Percentiles rank a stretch among this genome's conserved stretches.
These are phyloP conservation scores for Noctua janthina DNA, from an alignment of 2,888 invertebrate species.

Conservation along the genomic window DNA sequence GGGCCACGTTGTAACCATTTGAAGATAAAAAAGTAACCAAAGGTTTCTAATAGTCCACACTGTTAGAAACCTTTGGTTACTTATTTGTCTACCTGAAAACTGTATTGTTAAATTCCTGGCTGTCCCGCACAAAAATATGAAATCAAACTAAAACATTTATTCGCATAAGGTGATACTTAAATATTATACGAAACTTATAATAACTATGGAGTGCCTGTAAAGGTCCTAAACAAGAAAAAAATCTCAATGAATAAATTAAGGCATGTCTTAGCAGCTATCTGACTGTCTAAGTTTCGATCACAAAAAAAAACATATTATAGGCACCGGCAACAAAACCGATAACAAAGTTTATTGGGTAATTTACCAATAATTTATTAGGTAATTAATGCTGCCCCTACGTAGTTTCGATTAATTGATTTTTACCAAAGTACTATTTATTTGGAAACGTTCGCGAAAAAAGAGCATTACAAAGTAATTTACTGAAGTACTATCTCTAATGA, in stretches of 20 bases:
- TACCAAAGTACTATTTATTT: neutral
- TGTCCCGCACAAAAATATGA: neutral
- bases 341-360: conserved; percentile 3
- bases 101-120: neutral
- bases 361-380: conserved; percentile 10
- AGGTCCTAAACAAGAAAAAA: neutral
- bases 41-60: no score
- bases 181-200: neutral
- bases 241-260: neutral
- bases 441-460: neutral
- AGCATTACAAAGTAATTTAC: neutral
- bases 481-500: neutral
- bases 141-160: neutral
- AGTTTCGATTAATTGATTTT: conserved; percentile 5
- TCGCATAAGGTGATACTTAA: neutral
- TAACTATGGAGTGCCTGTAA: neutral
- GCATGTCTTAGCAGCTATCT: neutral
- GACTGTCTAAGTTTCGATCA: neutral
- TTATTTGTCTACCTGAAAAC: neutral
- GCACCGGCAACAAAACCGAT: neutral
- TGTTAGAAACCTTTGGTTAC: neutral
- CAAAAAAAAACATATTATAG: neutral
- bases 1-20: neutral
- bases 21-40: neutral
- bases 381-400: conserved; percentile 2